phyloP scores from a whole-genome alignment of 2,888 invertebrate genomes.

The Parapristionchus giblindavisi region DNA sequence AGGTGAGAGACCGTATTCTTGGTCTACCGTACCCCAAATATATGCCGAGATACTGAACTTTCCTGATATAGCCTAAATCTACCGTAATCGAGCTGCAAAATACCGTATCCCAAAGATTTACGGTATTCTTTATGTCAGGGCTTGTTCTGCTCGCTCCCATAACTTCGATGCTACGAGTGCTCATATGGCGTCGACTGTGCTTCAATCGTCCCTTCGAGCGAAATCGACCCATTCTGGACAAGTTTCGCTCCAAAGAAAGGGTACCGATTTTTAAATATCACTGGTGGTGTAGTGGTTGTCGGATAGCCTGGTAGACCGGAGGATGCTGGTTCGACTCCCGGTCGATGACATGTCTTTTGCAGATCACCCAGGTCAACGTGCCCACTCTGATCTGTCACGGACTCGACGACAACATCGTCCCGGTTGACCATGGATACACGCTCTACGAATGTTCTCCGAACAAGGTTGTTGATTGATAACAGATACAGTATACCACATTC shows the following conservation, averaged over 20 bases:
- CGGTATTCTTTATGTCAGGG: slow-evolving; percentile 47
- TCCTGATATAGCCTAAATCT: neutral
- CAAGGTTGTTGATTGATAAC: too few species aligned
- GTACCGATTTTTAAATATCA: too few species aligned
- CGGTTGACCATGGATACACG: slow-evolving; percentile 53
- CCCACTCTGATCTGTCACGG: slow-evolving; percentile 60
- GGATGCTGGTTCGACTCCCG: neutral
- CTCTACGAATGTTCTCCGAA: slow-evolving; percentile 40
- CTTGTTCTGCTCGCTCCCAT: slow-evolving; percentile 57
- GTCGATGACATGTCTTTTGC: slow-evolving; percentile 9
- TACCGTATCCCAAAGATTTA: too few species aligned
- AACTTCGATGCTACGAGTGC: slow-evolving; percentile 47
- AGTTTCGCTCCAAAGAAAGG: slow-evolving; percentile 51
- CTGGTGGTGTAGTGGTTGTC: too few species aligned
- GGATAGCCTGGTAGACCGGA: neutral
- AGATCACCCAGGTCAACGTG: slow-evolving; percentile 50
- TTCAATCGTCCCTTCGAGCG: slow-evolving; percentile 45
- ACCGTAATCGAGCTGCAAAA: too few species aligned
- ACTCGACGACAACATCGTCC: slow-evolving; percentile 52
- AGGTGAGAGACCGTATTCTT: slow-evolving; percentile 1
- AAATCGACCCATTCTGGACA: slow-evolving; percentile 48
- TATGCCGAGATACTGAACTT: neutral
- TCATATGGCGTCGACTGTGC: slow-evolving; percentile 47
- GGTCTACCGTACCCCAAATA: neutral
- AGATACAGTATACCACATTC: too few species aligned